Percentiles rank a stretch among this genome's conserved stretches.
These are phyloP conservation scores for Hemithea aestivaria DNA, from an alignment of 2,888 invertebrate species.

Conservation along the genomic window DNA sequence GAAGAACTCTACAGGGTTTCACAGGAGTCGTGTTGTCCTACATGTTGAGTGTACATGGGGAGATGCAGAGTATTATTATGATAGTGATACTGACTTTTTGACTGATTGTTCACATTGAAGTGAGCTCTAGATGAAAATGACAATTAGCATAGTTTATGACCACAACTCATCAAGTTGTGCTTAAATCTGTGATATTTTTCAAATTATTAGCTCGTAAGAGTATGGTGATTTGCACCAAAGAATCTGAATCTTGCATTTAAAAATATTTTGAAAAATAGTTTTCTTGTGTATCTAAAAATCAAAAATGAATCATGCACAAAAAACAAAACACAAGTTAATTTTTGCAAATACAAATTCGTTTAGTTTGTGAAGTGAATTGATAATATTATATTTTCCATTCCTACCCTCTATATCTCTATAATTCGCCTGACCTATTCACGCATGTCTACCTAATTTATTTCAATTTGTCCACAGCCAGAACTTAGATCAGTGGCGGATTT, in stretches of 20 bases:
- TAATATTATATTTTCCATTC: no score
- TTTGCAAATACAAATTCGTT: background rate
- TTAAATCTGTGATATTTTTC: slow-evolving; percentile 48
- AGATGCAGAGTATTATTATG: no score
- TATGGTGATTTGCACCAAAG: slow-evolving; percentile 34
- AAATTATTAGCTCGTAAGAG: slow-evolving; percentile 33
- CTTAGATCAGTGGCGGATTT: no score
- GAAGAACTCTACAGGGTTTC: no score
- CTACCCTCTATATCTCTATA: no score
- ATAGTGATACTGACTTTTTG: no score
- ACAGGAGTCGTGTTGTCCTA: no score
- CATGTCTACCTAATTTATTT: no score
- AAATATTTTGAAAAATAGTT: slow-evolving; percentile 10
- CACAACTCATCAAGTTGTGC: slow-evolving; percentile 40
- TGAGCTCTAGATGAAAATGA: slow-evolving; percentile 4
- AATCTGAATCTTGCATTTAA: slow-evolving; percentile 28
- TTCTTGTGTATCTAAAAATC: slow-evolving; percentile 14
- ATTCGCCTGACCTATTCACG: no score
- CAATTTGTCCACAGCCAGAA: no score
- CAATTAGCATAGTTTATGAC: slow-evolving; percentile 14
- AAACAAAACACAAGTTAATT: slow-evolving; percentile 4
- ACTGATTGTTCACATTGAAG: background rate
- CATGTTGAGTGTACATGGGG: no score
- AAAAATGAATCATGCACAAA: slow-evolving; percentile 6
- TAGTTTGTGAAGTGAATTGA: no score